Evolutionary conservation across 2,888 invertebrate genomes (phyloP).

Genomic region (Archips crataeganus): DNA sequence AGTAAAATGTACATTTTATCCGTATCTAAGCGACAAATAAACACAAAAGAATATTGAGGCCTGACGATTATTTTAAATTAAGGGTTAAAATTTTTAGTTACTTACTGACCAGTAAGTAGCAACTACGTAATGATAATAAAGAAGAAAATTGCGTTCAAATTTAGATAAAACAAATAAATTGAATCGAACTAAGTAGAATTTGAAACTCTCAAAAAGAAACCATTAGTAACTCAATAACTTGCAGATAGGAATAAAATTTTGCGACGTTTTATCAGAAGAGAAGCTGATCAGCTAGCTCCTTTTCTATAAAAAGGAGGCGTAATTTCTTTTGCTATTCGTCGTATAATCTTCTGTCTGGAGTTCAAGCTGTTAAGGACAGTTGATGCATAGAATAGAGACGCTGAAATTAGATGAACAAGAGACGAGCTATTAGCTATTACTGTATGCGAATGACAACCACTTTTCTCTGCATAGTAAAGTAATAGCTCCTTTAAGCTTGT

Average conservation of each 20-base stretch:
- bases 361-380: neutral
- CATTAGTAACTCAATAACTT: slow-evolving; percentile 5
- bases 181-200: neutral
- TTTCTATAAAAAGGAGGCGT: neutral
- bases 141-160: neutral
- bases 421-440: slow-evolving; percentile 3
- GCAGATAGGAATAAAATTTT: slow-evolving; percentile 1
- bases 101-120: neutral
- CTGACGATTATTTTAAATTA: neutral
- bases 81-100: neutral
- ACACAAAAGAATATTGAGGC: too few relatives aligned
- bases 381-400: neutral
- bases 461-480: slow-evolving; percentile 3
- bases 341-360: neutral
- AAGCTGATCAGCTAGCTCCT: neutral
- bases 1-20: too few relatives aligned
- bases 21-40: too few relatives aligned
- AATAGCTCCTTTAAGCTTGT: neutral
- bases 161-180: neutral
- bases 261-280: neutral
- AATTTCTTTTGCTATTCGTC: neutral
- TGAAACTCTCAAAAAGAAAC: neutral
- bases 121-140: neutral
- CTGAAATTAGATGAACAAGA: neutral
- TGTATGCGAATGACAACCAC: neutral